Evolutionary conservation across 1,140 invertebrate species (phyloP).

Genomic region (Lasioglossum albipes): DNA sequence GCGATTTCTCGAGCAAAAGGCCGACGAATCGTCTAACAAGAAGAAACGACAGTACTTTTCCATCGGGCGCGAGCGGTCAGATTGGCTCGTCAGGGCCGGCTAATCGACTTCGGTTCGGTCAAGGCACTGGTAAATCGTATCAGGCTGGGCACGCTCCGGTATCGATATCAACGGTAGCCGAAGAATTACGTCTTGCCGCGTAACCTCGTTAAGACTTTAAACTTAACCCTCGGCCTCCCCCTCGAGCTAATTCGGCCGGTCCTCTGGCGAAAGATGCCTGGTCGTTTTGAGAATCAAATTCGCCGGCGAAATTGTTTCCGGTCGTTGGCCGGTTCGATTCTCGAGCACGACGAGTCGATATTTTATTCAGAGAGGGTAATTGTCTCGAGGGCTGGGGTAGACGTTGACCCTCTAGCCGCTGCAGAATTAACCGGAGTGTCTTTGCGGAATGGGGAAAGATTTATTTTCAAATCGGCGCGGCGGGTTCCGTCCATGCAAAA

Average conservation of each 20-base stretch:
- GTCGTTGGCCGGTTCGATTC: background rate
- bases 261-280: background rate
- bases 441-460: too few relatives aligned
- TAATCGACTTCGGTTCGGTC: background rate
- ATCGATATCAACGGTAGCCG: background rate
- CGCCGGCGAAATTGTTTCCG: background rate
- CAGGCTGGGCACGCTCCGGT: background rate
- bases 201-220: slow-evolving; percentile 4
- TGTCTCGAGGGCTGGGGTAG: background rate
- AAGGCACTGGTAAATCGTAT: background rate
- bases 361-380: slow-evolving; percentile 7
- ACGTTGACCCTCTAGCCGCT: background rate
- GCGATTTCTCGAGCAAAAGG: too few relatives aligned
- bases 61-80: too few relatives aligned
- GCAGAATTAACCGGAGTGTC: background rate
- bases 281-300: background rate
- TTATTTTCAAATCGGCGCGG: too few relatives aligned
- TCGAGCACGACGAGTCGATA: background rate
- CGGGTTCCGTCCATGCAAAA: too few relatives aligned
- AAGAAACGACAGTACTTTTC: too few relatives aligned
- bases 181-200: background rate
- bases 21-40: too few relatives aligned
- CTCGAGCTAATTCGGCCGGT: background rate
- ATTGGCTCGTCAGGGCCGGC: background rate
- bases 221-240: background rate